Evolutionary conservation across 2,888 invertebrate species (phyloP).

Genomic region (Nemurella pictetii): DNA sequence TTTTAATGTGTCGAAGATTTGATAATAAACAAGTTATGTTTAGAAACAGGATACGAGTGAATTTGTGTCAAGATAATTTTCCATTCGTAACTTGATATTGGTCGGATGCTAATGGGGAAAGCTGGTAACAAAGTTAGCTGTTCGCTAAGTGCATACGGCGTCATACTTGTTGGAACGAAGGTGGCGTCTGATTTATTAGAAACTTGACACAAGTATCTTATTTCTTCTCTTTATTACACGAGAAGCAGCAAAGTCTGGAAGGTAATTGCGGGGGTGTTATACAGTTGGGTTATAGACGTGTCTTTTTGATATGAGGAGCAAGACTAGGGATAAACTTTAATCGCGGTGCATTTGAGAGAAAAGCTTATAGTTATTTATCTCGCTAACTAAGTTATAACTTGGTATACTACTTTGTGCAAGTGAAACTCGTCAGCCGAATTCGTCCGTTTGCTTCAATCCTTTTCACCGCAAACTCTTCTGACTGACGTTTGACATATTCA

Average conservation of each 20-base stretch:
- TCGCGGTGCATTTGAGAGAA: background rate
- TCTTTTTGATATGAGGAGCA: background rate
- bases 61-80: constrained; percentile 1
- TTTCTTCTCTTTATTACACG: no score
- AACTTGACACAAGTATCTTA: background rate
- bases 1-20: background rate
- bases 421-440: background rate
- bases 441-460: background rate
- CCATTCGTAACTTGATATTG: background rate
- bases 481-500: background rate
- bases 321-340: no score
- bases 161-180: background rate
- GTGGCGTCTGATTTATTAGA: background rate
- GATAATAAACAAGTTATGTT: background rate
- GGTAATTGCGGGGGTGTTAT: background rate
- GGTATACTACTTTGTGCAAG: no score
- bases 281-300: background rate
- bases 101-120: background rate
- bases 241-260: background rate
- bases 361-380: background rate
- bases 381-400: background rate
- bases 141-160: background rate
- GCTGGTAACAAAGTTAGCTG: background rate
- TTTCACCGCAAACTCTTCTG: background rate
- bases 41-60: background rate